Conservation (phyloP, 2,888 invertebrate genomes). For the Proisotoma minuta region DNA sequence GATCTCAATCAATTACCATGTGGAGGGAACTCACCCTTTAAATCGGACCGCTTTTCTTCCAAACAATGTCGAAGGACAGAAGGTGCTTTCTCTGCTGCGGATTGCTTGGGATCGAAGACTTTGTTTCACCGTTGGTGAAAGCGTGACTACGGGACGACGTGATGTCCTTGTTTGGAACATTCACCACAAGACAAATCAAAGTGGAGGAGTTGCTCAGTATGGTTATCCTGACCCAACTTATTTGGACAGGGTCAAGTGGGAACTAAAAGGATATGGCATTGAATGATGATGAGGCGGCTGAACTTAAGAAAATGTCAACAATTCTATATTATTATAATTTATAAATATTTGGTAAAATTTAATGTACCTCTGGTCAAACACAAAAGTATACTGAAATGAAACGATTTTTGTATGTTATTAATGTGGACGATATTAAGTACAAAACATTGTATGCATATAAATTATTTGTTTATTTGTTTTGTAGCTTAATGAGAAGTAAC, state of each 20-base stretch:
- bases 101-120: conserved; percentile 8
- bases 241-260: background rate
- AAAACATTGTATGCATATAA: too few relatives aligned
- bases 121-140: background rate
- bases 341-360: too few relatives aligned
- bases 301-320: too few relatives aligned
- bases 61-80: background rate
- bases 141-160: background rate
- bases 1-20: background rate
- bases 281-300: too few relatives aligned
- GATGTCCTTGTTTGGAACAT: conserved; percentile 4
- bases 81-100: background rate
- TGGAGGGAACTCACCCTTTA: background rate
- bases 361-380: too few relatives aligned
- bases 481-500: too few relatives aligned
- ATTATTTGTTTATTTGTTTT: too few relatives aligned
- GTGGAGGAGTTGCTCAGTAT: background rate
- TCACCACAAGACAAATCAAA: conserved; percentile 1
- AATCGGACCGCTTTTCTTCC: conserved; percentile 8
- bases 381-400: too few relatives aligned
- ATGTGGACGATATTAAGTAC: too few relatives aligned
- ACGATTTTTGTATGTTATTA: too few relatives aligned
- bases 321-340: too few relatives aligned
- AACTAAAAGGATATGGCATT: background rate
- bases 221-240: conserved; percentile 8